Conservation (phyloP, 2,888 invertebrate species). For the Aquatica leii region DNA sequence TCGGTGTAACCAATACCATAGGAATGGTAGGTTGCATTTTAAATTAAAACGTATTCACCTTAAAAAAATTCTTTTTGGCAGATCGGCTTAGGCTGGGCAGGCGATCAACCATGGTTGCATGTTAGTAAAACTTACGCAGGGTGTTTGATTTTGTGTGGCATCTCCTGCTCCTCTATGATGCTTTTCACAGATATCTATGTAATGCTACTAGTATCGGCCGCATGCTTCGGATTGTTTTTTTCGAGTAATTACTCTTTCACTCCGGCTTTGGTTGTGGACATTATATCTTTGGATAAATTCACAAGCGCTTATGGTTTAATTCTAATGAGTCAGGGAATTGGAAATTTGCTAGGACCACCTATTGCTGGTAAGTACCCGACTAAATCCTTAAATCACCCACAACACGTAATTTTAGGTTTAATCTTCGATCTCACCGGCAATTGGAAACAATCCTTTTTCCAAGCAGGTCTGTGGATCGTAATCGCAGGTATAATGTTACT, state of each 20-base stretch:
- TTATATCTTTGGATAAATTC: slow-evolving; percentile 90
- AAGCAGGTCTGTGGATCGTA: slow-evolving; percentile 83
- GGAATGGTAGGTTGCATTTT: slow-evolving; percentile 74
- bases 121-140: slow-evolving; percentile 83
- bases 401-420: slow-evolving; percentile 62
- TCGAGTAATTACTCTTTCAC: slow-evolving; percentile 93
- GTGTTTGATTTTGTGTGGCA: slow-evolving; percentile 75
- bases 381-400: neutral
- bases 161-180: slow-evolving; percentile 68
- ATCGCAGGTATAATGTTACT: slow-evolving; percentile 77
- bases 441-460: slow-evolving; percentile 83
- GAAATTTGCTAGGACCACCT: slow-evolving; percentile 91
- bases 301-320: slow-evolving; percentile 92
- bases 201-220: slow-evolving; percentile 58
- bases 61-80: slow-evolving; percentile 52
- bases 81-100: slow-evolving; percentile 87
- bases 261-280: slow-evolving; percentile 85
- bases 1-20: slow-evolving; percentile 89
- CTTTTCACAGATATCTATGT: slow-evolving; percentile 56
- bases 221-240: slow-evolving; percentile 87
- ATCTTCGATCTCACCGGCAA: slow-evolving; percentile 71
- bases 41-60: neutral
- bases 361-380: slow-evolving; percentile 83
- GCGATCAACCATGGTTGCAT: slow-evolving; percentile 85
- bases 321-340: slow-evolving; percentile 89